These are phyloP conservation scores for Phalloptychus januarius DNA, from an alignment of 2,797 vertebrate species.

Conservation along the genomic window DNA sequence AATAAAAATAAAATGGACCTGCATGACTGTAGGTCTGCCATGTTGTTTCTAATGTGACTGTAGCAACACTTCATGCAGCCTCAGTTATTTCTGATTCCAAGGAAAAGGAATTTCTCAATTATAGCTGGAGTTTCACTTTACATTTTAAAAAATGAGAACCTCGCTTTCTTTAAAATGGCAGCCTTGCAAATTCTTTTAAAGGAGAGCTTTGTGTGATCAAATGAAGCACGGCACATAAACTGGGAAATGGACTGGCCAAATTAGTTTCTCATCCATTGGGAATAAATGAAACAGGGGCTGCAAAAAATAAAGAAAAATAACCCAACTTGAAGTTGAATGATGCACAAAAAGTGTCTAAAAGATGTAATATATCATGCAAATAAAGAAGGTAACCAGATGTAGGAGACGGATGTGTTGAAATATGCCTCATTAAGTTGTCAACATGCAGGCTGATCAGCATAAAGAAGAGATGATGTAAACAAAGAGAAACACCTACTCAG, in stretches of 20 bases:
- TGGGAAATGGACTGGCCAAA: not conserved
- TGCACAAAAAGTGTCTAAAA: not conserved
- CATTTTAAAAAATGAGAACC: not conserved
- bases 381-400: not conserved
- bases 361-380: not conserved
- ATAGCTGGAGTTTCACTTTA: not conserved
- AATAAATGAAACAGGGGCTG: not conserved
- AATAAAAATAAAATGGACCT: not conserved
- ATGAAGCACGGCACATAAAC: not conserved
- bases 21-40: not conserved
- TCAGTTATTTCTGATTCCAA: not conserved
- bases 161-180: not conserved
- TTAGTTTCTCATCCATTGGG: not conserved
- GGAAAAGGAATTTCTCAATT: not conserved
- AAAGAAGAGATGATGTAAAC: not conserved
- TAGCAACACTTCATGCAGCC: not conserved
- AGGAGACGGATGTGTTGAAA: not conserved
- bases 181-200: not conserved
- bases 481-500: not conserved
- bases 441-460: not conserved
- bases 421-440: conserved; percentile 3
- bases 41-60: not conserved
- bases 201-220: not conserved
- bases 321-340: too few relatives aligned
- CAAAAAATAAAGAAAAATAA: not conserved